Base-by-base conservation (phyloP, 1,140 invertebrate genomes). In the Heliconius hermathena region DNA sequence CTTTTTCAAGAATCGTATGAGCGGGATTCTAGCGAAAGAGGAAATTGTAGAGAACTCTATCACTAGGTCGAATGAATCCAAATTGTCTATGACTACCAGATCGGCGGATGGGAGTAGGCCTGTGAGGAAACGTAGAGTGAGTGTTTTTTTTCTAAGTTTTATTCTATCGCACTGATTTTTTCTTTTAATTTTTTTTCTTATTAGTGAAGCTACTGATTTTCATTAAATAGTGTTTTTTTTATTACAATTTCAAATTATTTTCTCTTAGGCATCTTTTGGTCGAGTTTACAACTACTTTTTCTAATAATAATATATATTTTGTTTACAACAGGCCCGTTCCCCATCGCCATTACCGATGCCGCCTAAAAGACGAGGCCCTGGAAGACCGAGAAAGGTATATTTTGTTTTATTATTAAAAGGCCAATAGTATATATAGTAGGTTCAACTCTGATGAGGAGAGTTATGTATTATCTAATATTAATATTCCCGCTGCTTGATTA, bases 101-200 rank as follows among this genome's bases (percentile, higher is more conserved):
- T 93, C 92, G 0, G 92, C 90, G 76, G 91, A 93, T 78, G 92
- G 92, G 0, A 93, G 90, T 60, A 79, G 92, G 71, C 90, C 92
- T 9, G 80, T 90, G 8, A 89, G 88, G 84, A 93, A 93, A 90
- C 84, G 90, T n/a, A 85, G 82, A 82, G 92, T 92, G 75, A 83
- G 86, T 73, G 8, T 26, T 49, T 82, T 49, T 76, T 74, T 60
- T 57, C 41, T 46, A 46, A 13, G 41, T 4, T 46, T 46, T 0
- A 46, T 13, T 46, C 41, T 46, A 46, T 46, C 13, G 41, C 13
- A 46, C 13, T 4, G 13, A 52, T 20, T 52, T 74, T 57, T 22
- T 57, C 16, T 52, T 52, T 16, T 20, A 52, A 20, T 52, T 16
- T 18, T 16, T 13, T 20, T 20, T 54, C 16, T 20, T 20, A 46